Evolutionary conservation across 2,797 vertebrate genomes (phyloP).

Genomic region (Cryptoblepharus egeriae): DNA sequence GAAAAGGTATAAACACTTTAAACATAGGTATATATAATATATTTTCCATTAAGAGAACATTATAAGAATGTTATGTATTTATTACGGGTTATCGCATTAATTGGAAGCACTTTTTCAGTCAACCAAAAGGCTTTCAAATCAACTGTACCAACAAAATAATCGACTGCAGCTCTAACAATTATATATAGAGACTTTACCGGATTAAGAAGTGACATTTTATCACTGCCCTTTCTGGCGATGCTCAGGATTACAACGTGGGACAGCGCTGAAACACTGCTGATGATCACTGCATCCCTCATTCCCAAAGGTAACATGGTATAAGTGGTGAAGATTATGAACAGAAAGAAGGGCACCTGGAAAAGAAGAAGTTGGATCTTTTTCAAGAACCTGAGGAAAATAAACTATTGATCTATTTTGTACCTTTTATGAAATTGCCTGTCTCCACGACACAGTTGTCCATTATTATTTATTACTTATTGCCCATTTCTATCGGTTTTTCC

Average conservation of each 20-base stretch:
- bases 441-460: constrained; percentile 58
- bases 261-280: constrained; percentile 84
- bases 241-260: constrained; percentile 88
- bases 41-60: too few relatives aligned
- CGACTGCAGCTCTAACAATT: too few relatives aligned
- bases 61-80: too few relatives aligned
- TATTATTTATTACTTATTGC: constrained; percentile 63
- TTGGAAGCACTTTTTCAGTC: too few relatives aligned
- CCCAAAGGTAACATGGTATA: constrained; percentile 95
- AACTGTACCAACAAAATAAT: too few relatives aligned
- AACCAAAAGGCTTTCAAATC: too few relatives aligned
- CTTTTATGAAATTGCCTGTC: constrained; percentile 30
- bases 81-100: too few relatives aligned
- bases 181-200: constrained; percentile 71
- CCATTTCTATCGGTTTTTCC: constrained; percentile 55
- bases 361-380: neutral
- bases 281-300: constrained; percentile 82
- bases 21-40: too few relatives aligned
- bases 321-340: constrained; percentile 93
- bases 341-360: constrained; percentile 92
- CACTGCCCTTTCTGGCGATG: constrained; percentile 59
- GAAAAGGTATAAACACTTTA: too few relatives aligned
- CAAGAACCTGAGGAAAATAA: constrained; percentile 15
- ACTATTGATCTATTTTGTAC: constrained; percentile 46
- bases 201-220: neutral